Conservation (phyloP, 2,888 invertebrate species). For the Cephalotes varians region DNA sequence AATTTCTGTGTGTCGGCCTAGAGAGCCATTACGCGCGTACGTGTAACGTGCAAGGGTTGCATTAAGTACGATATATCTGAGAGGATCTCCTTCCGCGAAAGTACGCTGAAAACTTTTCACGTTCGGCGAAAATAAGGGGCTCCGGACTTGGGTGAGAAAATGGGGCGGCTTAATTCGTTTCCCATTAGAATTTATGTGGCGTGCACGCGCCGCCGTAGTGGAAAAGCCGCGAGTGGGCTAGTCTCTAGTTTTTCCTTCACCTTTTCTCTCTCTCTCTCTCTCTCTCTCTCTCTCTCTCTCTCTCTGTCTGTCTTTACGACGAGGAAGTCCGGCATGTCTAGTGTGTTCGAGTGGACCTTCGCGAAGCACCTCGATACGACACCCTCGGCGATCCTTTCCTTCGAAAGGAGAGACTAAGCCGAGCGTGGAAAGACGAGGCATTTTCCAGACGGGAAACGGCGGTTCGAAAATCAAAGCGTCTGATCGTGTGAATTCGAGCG, state of each 20-base stretch:
- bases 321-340: slow-evolving; percentile 48
- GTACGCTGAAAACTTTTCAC: slow-evolving; percentile 58
- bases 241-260: background rate
- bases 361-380: slow-evolving; percentile 64
- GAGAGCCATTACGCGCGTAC: slow-evolving; percentile 37
- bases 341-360: slow-evolving; percentile 66
- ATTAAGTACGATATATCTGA: slow-evolving; percentile 43
- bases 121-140: slow-evolving; percentile 52
- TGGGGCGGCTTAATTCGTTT: slow-evolving; percentile 69
- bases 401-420: slow-evolving; percentile 50
- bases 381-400: slow-evolving; percentile 52
- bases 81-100: slow-evolving; percentile 41
- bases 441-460: slow-evolving; percentile 57
- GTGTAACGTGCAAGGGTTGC: slow-evolving; percentile 32
- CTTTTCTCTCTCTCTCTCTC: background rate
- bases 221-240: slow-evolving; percentile 41
- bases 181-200: slow-evolving; percentile 71
- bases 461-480: slow-evolving; percentile 67
- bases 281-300: background rate
- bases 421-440: slow-evolving; percentile 65
- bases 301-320: slow-evolving; percentile 49
- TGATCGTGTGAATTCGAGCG: slow-evolving; percentile 65
- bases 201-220: slow-evolving; percentile 41
- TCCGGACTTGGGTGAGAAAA: slow-evolving; percentile 52
- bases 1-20: slow-evolving; percentile 9